Evolutionary conservation across 2,113 vertebrate species (phyloP), one percentile per base, ranked within the genome.

Genomic region (Pagrus major): DNA sequence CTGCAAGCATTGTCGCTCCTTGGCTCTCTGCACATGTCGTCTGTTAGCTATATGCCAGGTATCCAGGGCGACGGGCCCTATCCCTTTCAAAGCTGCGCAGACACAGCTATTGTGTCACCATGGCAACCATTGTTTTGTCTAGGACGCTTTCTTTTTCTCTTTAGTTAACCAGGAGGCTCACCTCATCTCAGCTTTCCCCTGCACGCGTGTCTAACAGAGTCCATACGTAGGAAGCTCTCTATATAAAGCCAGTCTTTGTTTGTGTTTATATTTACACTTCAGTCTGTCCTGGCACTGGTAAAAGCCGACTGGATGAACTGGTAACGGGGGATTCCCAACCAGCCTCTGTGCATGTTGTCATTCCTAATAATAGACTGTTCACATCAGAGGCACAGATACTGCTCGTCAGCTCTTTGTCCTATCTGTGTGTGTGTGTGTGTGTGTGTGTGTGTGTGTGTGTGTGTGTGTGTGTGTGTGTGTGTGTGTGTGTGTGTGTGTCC

Each of bases 101-200:
- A 61, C 55, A 46, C 49, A 20, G 65, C 77, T 58, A 59, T 76
- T 85, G 72, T 81, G 79, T 88, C 49, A 35, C 73, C 59, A 27
- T 73, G 86, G 87, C 29, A 69, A 82, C 84, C 81, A 55, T 65
- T 91, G 83, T 93, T 78, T 76, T 72, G 73, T 46, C 21, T 67
- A 23, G 63, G 67, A 66, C 8, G 3, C 60, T 82, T 61, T 68
- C 73, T 11, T 61, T 58, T 42, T 41, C 7, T 21, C 66, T 54
- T 52, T 46, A 49, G 64, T 54, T 33, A 49, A 41, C 52, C 59
- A 41, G 39, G 56, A 49, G 55, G 5, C 76, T 55, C 68, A 25
- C 76, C 79, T 76, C 41, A 10, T 76, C 70, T 93, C 86, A 58
- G 59, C 58, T 88, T 86, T 75, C 86, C 23, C 21, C 10, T n/a